These are phyloP conservation scores for Struthidea cinerea DNA, from an alignment of 2,113 vertebrate genomes.

Conservation along the genomic window DNA sequence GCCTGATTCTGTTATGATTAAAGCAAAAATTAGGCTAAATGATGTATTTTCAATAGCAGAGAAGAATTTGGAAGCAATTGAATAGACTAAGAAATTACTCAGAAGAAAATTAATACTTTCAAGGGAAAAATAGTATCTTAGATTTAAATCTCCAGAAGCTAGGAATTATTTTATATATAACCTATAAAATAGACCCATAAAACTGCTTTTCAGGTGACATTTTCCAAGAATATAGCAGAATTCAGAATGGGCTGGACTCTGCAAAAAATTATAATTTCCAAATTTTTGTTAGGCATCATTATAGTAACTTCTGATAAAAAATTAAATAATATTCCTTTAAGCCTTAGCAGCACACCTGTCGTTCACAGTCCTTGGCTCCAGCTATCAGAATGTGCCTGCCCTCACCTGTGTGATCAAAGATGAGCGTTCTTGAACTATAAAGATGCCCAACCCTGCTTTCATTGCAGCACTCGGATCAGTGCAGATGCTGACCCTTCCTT, in stretches of 20 bases:
- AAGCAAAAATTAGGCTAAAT: neutral
- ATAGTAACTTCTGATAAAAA: neutral
- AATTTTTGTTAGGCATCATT: neutral
- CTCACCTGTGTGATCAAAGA: neutral
- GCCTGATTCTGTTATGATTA: neutral
- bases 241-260: neutral
- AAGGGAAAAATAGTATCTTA: neutral
- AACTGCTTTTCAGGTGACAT: neutral
- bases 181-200: neutral
- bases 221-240: neutral
- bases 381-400: neutral
- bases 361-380: neutral
- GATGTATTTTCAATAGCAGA: neutral
- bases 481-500: neutral
- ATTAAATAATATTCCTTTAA: neutral
- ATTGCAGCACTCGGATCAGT: neutral
- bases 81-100: neutral
- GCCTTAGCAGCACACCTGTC: neutral
- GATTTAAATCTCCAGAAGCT: neutral
- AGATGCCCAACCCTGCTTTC: neutral
- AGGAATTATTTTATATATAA: neutral
- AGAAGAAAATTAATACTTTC: neutral
- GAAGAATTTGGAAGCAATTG: neutral
- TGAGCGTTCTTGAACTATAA: fast-evolving
- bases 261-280: neutral